phyloP scores from a whole-genome alignment of 2,113 vertebrate genomes.

The Atlantisia rogersi region DNA sequence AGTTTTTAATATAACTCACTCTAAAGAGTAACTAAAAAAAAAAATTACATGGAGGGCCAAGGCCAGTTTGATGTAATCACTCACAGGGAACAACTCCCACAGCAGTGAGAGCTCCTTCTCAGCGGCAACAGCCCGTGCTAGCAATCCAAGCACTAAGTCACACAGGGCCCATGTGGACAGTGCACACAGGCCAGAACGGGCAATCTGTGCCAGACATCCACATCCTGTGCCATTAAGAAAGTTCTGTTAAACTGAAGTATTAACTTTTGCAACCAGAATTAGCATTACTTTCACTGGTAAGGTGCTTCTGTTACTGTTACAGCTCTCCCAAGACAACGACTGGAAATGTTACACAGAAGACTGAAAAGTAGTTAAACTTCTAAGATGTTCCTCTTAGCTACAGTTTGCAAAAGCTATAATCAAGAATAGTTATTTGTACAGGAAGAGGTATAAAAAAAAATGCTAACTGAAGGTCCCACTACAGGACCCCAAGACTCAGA shows the following conservation, averaged over 20 bases:
- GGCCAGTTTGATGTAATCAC: neutral
- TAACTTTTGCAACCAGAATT: neutral
- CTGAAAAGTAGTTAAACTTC: neutral
- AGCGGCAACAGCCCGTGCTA: neutral
- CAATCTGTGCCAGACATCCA: neutral
- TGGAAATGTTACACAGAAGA: neutral
- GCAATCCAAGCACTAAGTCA: neutral
- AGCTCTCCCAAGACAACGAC: neutral
- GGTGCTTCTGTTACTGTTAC: neutral
- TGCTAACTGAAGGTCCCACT: neutral
- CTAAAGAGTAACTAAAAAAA: neutral
- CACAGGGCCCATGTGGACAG: neutral
- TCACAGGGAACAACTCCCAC: neutral
- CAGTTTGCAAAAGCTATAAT: neutral
- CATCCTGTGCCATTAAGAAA: neutral
- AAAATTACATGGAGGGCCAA: accelerated
- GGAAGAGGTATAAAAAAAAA: neutral
- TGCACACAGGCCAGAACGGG: neutral
- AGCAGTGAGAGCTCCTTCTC: neutral
- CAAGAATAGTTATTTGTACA: neutral
- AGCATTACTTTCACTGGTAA: neutral
- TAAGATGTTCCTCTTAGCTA: neutral
- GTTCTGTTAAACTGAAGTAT: neutral
- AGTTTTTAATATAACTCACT: neutral
- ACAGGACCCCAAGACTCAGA: neutral